Percentiles rank a stretch among this genome's conserved stretches.
phyloP scores from a whole-genome alignment of 2,797 vertebrate species.

The Eulemur albifrons region DNA sequence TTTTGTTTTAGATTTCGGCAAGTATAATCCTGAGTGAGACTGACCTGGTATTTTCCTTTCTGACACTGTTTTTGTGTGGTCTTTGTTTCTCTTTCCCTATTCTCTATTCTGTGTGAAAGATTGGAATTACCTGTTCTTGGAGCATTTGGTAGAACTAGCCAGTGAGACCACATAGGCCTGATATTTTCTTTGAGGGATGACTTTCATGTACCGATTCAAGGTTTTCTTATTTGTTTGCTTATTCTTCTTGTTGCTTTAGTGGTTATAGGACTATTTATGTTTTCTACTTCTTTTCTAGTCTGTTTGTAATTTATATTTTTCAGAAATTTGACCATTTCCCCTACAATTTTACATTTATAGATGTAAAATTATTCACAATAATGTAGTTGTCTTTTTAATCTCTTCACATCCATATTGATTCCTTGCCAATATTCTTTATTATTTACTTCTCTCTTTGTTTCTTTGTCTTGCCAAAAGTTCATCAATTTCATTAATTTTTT shows the following conservation, averaged over 20 bases:
- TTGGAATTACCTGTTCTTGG: background rate
- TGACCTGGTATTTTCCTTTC: background rate
- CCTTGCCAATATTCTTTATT: background rate
- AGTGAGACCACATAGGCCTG: too few species aligned
- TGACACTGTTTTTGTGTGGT: background rate
- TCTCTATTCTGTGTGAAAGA: background rate
- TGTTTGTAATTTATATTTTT: constrained; percentile 17
- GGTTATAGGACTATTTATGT: background rate
- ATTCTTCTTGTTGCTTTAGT: background rate
- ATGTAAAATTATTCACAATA: background rate
- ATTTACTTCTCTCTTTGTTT: background rate
- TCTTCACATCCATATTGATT: background rate
- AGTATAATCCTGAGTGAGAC: background rate
- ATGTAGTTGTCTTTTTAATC: background rate
- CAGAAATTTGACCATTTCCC: background rate
- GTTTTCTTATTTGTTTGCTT: background rate
- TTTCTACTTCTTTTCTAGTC: background rate
- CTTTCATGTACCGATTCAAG: background rate
- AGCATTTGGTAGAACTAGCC: background rate
- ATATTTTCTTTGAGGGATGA: background rate
- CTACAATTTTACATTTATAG: background rate
- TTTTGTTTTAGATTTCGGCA: background rate
- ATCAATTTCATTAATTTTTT: background rate
- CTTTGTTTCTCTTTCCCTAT: background rate
- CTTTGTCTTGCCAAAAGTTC: background rate